Evolutionary conservation across 1,140 invertebrate genomes (phyloP).

Genomic region (Dendrolimus kikuchii): DNA sequence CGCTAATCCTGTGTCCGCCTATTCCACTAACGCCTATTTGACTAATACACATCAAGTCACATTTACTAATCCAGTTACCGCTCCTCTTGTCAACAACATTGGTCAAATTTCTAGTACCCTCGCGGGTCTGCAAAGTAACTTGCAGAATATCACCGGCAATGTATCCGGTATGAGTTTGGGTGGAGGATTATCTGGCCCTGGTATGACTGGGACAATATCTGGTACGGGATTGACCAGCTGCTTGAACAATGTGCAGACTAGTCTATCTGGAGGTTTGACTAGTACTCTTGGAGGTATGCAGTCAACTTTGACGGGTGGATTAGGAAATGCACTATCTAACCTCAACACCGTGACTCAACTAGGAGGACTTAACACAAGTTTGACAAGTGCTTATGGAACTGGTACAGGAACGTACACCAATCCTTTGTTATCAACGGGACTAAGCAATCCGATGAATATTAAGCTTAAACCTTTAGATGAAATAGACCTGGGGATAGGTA

Average conservation of each 20-base stretch:
- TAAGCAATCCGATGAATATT: conserved; percentile 73
- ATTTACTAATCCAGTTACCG: conserved; percentile 70
- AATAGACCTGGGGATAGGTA: conserved; percentile 75
- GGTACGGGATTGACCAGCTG: conserved; percentile 54
- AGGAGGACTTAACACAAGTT: conserved; percentile 61
- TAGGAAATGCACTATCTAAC: conserved; percentile 60
- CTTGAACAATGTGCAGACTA: conserved; percentile 61
- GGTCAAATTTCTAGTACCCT: conserved; percentile 67
- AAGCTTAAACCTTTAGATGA: conserved; percentile 80
- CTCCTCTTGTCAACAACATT: conserved; percentile 64
- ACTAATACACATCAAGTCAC: conserved; percentile 70
- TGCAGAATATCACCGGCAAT: conserved; percentile 62
- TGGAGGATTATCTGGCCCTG: conserved; percentile 39
- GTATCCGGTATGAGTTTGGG: conserved; percentile 58
- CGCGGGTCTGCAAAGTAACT: conserved; percentile 63
- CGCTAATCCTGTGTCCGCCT: conserved; percentile 60
- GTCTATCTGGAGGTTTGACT: conserved; percentile 55
- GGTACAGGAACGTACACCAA: conserved; percentile 76
- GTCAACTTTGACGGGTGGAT: conserved; percentile 49
- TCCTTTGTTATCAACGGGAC: conserved; percentile 70
- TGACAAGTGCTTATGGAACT: conserved; percentile 60
- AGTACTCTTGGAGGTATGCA: conserved; percentile 57
- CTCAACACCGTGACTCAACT: conserved; percentile 65
- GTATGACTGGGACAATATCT: conserved; percentile 50
- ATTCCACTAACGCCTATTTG: conserved; percentile 57